Base-by-base conservation (phyloP, 2,113 vertebrate species). In the Sander lucioperca region DNA sequence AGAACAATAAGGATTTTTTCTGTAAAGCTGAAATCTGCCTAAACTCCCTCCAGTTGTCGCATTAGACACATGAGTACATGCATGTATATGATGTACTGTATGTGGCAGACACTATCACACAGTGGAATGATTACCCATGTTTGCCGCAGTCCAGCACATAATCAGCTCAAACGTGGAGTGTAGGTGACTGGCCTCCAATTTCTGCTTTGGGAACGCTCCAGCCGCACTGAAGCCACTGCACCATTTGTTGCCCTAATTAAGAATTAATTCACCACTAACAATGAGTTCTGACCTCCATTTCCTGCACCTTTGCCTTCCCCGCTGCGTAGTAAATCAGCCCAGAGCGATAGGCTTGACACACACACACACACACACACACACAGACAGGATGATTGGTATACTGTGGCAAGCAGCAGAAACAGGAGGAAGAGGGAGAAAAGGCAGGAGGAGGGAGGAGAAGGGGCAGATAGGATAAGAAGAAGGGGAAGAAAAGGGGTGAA, bases 221-320 rank as follows among this genome's bases (percentile, higher is more conserved):
- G 84, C 76, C 86, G 86, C 74, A 78, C 83, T 89, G 63, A 67
- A 68, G 87, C 86, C 90, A 84, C 83, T 91, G 91, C 91, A 91
- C 90, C 94, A 94, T 95, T 95, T 93, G 93, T 91, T 94, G 91
- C 74, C 91, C 93, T 94, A 93, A 95, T 95, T 93, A 95, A 94
- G 91, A 94, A 95, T 94, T 94, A 93, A 95, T 92, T 91, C 88
- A 84, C 91, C 87, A 88, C 91, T 94, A 93, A 95, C 80, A 86
- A 94, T 92, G 89, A 94, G 88, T 91, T 91, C 87, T 93, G 92
- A 92, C 91, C 91, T 92, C 89, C 90, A 92, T 91, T 91, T 91
- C 82, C 91, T 91, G 83, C 88, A 88, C 81, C 84, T 87, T 90
- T 79, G 78, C 51, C 84, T 75, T 81, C 74, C 84, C 86, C 53